phyloP scores from a whole-genome alignment of 1,140 invertebrate species.

The Anoplolepis gracilipes region DNA sequence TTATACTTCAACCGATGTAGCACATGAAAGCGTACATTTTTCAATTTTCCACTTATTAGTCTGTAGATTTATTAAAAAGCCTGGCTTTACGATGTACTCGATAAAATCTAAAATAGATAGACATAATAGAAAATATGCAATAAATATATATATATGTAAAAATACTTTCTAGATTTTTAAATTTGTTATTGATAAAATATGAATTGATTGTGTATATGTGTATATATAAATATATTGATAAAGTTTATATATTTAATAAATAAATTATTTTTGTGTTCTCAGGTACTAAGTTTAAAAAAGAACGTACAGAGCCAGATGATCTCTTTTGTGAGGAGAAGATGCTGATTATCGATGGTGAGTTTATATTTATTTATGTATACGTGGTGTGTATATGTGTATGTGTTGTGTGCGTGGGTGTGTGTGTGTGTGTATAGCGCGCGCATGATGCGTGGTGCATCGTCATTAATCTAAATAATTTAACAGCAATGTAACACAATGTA shows the following conservation, averaged over 20 bases:
- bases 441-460: background rate
- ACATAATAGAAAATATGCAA: background rate
- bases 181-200: background rate
- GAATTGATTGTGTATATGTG: background rate
- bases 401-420: too few relatives aligned
- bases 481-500: background rate
- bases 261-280: conserved; percentile 54
- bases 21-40: conserved; percentile 79
- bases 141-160: background rate
- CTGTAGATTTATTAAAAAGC: conserved; percentile 80
- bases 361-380: background rate
- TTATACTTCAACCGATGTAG: conserved; percentile 30
- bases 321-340: conserved; percentile 85
- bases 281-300: conserved; percentile 84
- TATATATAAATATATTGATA: background rate
- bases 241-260: background rate
- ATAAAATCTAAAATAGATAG: conserved; percentile 16
- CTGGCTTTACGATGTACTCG: background rate
- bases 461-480: background rate
- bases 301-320: conserved; percentile 83
- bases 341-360: conserved; percentile 85
- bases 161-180: background rate
- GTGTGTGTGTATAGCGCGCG: too few relatives aligned
- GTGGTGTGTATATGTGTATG: too few relatives aligned
- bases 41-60: conserved; percentile 83